Evolutionary conservation across 2,113 vertebrate species (phyloP), one percentile per base, ranked within the genome.

Genomic region (Cnemophilus loriae): DNA sequence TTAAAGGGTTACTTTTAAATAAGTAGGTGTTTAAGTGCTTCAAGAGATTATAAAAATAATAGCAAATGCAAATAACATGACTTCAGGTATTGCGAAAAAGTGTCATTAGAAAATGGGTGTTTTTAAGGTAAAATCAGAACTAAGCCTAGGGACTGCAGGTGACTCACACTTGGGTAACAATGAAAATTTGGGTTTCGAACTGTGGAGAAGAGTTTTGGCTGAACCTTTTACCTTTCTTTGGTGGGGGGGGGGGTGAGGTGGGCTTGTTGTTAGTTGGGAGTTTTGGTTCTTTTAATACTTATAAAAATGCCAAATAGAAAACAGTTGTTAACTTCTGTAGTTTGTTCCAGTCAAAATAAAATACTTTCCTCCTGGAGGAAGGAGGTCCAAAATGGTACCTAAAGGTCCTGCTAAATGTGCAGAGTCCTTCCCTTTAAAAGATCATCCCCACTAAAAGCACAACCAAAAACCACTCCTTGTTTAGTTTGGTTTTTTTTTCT

Each of bases 201-300:
- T 35, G 17, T 26, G 13, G 28, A 46, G 37, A 90, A 69, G 21
- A 32, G 30, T 91, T 89, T 78, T 44, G 84, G 15, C 27, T 63
- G 44, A 81, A 84, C 3, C 2, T 50, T 87, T 91, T 53, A 20
- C 16, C 5, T 19, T 57, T 21, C 27, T 53, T 57, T 49, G 21
- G 21, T 24, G 7, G 7, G 6, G 8, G 5, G 2, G 3, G 19
- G 15, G 21, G 22, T n/a, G 24, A 63, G 23, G 19, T 7, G 5
- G 4, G 13, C 0, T 0, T 17, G 12, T 52, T 41, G 30, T 50
- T 56, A 21, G 8, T 11, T 56, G 30, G 16, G 17, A 59, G 14
- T 32, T 89, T 35, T 8, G 15, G 2, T 2, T 15, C 32, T 26
- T 63, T n/a, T 6, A 13, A 42, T 65, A 47, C 3, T 27, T 39